Percentiles rank a stretch among this genome's conserved stretches.
Conservation (phyloP, 1,140 invertebrate species). For the Theocolax elegans region DNA sequence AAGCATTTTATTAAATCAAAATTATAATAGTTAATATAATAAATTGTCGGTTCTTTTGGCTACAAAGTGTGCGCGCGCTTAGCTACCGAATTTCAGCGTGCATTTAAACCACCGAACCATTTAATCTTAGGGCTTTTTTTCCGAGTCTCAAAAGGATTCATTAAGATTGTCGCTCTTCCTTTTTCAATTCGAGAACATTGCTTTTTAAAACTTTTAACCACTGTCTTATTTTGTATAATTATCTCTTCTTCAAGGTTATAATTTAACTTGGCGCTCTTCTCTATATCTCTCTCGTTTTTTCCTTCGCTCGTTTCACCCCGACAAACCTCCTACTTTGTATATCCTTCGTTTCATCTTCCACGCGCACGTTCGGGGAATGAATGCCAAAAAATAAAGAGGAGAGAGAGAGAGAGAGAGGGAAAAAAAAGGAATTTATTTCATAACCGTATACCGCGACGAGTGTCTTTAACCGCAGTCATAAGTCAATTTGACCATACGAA, state of each 20-base stretch:
- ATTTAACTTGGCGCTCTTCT: background rate
- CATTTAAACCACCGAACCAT: too few species aligned
- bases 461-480: slow-evolving; percentile 39
- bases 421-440: slow-evolving; percentile 45
- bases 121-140: too few species aligned
- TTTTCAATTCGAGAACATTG: background rate
- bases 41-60: too few species aligned
- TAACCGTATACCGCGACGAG: slow-evolving; percentile 40
- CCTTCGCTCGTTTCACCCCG: background rate
- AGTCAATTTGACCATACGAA: slow-evolving; percentile 51
- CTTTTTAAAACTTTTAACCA: slow-evolving; percentile 23
- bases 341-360: slow-evolving; percentile 5
- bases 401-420: background rate
- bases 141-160: background rate
- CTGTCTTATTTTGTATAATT: slow-evolving; percentile 9
- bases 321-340: slow-evolving; percentile 14
- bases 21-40: too few species aligned
- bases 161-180: background rate
- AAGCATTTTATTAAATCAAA: too few species aligned
- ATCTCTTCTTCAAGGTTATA: slow-evolving; percentile 10
- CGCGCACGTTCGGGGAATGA: background rate
- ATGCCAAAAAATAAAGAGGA: background rate
- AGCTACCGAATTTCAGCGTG: background rate
- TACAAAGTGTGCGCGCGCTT: background rate
- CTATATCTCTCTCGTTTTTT: too few species aligned